Conservation (phyloP, 2,113 vertebrate genomes). For the Natator depressus region DNA sequence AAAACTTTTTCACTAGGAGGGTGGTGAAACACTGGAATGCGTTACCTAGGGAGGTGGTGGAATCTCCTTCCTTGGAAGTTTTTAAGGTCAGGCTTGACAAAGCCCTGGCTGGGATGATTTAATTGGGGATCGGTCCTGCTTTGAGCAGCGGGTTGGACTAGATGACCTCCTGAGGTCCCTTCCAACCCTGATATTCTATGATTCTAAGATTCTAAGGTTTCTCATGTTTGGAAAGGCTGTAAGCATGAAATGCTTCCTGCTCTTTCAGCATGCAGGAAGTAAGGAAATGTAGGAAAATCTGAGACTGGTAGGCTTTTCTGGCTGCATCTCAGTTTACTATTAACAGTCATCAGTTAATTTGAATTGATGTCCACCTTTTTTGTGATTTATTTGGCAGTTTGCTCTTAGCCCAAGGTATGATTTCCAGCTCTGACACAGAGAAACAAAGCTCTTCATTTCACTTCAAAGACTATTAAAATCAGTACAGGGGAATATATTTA, state of each 20-base stretch:
- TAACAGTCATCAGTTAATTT: neutral
- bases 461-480: neutral
- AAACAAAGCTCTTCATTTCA: neutral
- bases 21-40: too few species aligned
- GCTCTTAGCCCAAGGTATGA: neutral
- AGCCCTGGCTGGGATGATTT: too few species aligned
- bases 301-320: neutral
- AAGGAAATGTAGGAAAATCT: neutral
- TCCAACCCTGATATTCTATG: too few species aligned
- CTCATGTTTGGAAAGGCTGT: neutral
- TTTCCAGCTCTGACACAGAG: neutral
- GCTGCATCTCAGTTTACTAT: neutral
- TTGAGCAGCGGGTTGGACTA: too few species aligned
- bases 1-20: too few species aligned
- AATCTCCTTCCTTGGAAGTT: too few species aligned
- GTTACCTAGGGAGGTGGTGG: too few species aligned
- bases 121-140: too few species aligned
- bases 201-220: neutral
- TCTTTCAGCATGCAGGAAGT: neutral
- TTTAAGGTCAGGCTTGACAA: too few species aligned
- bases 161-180: too few species aligned
- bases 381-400: neutral
- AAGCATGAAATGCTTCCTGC: neutral
- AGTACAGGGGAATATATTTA: neutral
- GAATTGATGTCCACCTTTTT: neutral